Conservation (phyloP, 2,113 vertebrate species). For the Neofelis nebulosa region DNA sequence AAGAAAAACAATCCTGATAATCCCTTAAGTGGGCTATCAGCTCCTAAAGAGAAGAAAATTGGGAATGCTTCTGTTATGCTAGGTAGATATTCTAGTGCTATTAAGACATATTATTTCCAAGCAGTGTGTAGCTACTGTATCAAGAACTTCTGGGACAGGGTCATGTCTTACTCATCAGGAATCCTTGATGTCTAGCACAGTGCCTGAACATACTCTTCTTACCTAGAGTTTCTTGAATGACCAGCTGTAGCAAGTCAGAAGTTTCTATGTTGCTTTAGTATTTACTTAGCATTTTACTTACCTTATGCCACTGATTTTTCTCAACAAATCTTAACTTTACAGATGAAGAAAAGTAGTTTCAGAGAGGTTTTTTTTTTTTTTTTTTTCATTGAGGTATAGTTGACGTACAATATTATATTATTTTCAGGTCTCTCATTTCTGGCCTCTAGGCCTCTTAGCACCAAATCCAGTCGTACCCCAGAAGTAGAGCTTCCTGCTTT, state of each 20-base stretch:
- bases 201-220: not conserved
- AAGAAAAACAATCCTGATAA: not conserved
- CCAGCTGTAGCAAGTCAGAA: not conserved
- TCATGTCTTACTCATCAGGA: not conserved
- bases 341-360: not conserved
- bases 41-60: not conserved
- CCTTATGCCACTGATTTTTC: not conserved
- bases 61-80: not conserved
- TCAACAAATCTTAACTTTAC: constrained; percentile 15
- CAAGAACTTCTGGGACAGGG: not conserved
- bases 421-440: not conserved
- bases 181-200: not conserved
- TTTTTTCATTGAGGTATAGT: not conserved
- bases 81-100: not conserved
- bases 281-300: not conserved
- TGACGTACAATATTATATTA: not conserved
- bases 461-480: not conserved
- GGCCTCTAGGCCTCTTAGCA: not conserved
- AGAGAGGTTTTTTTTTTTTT: not conserved
- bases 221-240: not conserved
- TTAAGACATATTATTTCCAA: not conserved
- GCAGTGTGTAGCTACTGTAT: not conserved
- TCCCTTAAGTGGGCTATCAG: not conserved
- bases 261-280: not conserved
- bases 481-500: not conserved